A percentile compares a stretch with the other conserved stretches of the same genome.
Evolutionary conservation across 2,113 vertebrate species (phyloP).

Genomic region (Sinosuthora webbiana): DNA sequence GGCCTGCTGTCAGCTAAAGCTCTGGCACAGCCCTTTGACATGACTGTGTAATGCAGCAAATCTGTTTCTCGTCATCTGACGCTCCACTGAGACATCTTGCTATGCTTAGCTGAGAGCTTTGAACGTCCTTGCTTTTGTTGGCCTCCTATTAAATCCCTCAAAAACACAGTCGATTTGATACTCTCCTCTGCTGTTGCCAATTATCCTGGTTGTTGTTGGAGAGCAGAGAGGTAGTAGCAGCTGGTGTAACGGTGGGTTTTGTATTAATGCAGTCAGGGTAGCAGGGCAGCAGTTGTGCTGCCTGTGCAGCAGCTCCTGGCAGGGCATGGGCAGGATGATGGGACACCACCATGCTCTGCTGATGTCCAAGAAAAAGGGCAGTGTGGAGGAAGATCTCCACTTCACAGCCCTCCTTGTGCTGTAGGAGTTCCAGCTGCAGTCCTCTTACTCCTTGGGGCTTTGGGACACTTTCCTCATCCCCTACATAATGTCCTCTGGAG

Average conservation of each 20-base stretch:
- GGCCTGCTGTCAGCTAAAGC: constrained; percentile 23
- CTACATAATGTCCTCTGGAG: neutral
- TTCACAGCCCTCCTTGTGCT: neutral
- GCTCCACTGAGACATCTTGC: constrained; percentile 36
- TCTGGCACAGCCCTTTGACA: constrained; percentile 45
- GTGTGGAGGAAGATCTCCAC: neutral
- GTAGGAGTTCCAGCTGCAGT: neutral
- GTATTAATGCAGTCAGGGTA: neutral
- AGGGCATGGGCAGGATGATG: neutral
- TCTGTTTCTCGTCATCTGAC: constrained; percentile 53
- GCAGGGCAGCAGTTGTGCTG: neutral
- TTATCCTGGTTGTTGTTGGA: neutral
- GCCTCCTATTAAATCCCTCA: neutral
- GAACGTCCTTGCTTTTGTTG: constrained; percentile 49
- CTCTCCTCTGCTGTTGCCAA: neutral
- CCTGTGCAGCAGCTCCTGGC: neutral
- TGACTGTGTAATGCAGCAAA: constrained; percentile 36
- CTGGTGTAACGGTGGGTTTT: neutral
- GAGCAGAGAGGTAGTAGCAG: neutral
- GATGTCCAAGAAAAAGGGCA: neutral
- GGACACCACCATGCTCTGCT: neutral
- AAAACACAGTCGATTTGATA: neutral
- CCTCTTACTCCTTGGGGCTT: neutral
- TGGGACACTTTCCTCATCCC: neutral
- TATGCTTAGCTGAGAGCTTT: constrained; percentile 43